These are phyloP conservation scores for Tragelaphus scriptus DNA, from an alignment of 2,113 vertebrate genomes.

Conservation along the genomic window DNA sequence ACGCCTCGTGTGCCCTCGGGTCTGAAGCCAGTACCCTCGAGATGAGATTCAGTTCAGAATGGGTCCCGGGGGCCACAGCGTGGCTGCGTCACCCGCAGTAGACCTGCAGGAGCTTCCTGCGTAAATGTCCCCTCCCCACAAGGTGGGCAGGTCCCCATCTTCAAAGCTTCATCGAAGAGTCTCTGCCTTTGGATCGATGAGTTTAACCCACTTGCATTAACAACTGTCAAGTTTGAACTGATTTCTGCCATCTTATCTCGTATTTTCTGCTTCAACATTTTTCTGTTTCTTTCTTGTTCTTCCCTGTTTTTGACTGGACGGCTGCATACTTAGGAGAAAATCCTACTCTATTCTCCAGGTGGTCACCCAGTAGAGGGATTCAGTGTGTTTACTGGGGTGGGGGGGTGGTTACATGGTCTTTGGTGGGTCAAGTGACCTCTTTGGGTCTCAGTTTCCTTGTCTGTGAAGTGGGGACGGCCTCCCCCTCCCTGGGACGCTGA, in stretches of 20 bases:
- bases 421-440: background rate
- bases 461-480: background rate
- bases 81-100: background rate
- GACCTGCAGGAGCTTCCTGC: background rate
- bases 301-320: background rate
- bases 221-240: background rate
- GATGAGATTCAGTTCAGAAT: background rate
- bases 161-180: background rate
- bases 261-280: background rate
- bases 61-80: background rate
- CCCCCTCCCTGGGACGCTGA: background rate
- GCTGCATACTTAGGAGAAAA: background rate
- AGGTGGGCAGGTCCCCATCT: background rate
- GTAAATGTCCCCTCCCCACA: background rate
- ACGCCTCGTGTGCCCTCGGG: background rate
- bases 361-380: background rate
- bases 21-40: background rate
- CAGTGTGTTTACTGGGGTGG: background rate
- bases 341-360: background rate
- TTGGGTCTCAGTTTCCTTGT: background rate
- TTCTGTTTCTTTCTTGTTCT: background rate
- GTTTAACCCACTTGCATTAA: background rate
- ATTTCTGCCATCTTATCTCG: background rate
- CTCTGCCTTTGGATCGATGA: background rate
- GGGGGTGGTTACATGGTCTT: background rate